phyloP scores from a whole-genome alignment of 2,888 invertebrate genomes.

The Hedychridium roseum region DNA sequence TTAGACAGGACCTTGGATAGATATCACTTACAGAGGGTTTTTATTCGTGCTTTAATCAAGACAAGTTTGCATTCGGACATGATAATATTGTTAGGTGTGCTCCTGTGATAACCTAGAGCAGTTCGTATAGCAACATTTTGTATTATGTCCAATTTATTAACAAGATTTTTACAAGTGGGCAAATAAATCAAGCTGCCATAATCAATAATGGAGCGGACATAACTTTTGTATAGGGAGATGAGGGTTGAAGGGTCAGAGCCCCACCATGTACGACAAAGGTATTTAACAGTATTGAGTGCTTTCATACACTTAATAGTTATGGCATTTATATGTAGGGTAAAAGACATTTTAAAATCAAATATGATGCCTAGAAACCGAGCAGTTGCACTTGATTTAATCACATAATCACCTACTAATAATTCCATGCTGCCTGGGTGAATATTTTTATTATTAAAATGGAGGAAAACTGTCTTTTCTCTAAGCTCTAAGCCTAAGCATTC shows the following conservation, averaged over 20 bases:
- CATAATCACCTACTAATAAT: not conserved
- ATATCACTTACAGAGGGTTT: conserved; percentile 7
- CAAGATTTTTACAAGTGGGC: conserved; percentile 3
- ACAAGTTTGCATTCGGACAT: conserved; percentile 15
- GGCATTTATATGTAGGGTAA: conserved; percentile 1
- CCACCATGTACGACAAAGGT: conserved; percentile 7
- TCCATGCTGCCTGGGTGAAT: conserved; percentile 2
- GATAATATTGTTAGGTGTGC: conserved; percentile 18
- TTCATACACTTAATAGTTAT: conserved; percentile 1
- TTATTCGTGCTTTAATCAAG: conserved; percentile 7
- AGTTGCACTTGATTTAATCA: not conserved
- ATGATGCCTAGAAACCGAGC: conserved; percentile 4
- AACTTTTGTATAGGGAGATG: conserved; percentile 20
- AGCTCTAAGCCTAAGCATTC: conserved; percentile 5
- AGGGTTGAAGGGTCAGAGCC: conserved; percentile 17
- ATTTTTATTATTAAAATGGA: conserved; percentile 13
- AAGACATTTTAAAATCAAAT: conserved; percentile 1
- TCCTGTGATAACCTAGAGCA: conserved; percentile 15
- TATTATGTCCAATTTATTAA: conserved; percentile 14
- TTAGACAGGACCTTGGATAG: conserved; percentile 6
- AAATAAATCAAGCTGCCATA: conserved; percentile 18
- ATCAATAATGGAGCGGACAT: conserved; percentile 17
- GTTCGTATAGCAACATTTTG: conserved; percentile 18
- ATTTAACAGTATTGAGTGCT: conserved; percentile 14
- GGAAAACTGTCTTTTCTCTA: conserved; percentile 4